These are phyloP conservation scores for Silvanus unidentatus DNA, from an alignment of 2,888 invertebrate genomes.

Conservation along the genomic window DNA sequence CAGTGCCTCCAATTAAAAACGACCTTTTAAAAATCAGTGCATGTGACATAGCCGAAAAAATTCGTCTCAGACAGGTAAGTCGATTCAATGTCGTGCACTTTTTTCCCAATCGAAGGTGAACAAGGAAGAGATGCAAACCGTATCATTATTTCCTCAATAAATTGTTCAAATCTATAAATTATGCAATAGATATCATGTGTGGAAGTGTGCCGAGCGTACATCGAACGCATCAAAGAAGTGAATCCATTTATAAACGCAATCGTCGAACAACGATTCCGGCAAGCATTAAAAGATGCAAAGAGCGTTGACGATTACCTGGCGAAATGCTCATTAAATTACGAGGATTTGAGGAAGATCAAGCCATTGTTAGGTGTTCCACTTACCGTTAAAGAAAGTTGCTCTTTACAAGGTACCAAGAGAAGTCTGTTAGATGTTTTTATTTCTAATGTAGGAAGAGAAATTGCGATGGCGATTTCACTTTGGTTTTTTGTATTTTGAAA, in stretches of 20 bases:
- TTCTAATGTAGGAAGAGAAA: neutral
- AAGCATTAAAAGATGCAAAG: slow-evolving; percentile 67
- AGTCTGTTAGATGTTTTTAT: neutral
- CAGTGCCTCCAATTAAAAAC: slow-evolving; percentile 61
- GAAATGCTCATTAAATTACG: slow-evolving; percentile 20
- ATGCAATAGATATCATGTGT: slow-evolving; percentile 59
- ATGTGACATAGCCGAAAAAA: slow-evolving; percentile 53
- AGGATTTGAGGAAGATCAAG: slow-evolving; percentile 41
- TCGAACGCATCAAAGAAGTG: slow-evolving; percentile 71
- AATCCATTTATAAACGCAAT: slow-evolving; percentile 74
- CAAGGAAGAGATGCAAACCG: no score
- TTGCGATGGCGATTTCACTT: no score
- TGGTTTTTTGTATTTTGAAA: no score
- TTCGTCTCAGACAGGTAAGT: no score
- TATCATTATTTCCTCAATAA: no score
- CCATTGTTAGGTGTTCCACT: slow-evolving; percentile 78
- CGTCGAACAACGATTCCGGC: slow-evolving; percentile 69
- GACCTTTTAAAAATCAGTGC: slow-evolving; percentile 66
- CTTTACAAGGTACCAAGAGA: slow-evolving; percentile 57
- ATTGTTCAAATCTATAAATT: no score
- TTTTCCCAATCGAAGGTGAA: no score
- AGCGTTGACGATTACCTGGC: slow-evolving; percentile 53
- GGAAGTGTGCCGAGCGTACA: slow-evolving; percentile 64
- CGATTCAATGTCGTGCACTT: no score
- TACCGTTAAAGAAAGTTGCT: slow-evolving; percentile 76